phyloP scores from a whole-genome alignment of 2,113 vertebrate species.

The Leptodactylus fuscus region DNA sequence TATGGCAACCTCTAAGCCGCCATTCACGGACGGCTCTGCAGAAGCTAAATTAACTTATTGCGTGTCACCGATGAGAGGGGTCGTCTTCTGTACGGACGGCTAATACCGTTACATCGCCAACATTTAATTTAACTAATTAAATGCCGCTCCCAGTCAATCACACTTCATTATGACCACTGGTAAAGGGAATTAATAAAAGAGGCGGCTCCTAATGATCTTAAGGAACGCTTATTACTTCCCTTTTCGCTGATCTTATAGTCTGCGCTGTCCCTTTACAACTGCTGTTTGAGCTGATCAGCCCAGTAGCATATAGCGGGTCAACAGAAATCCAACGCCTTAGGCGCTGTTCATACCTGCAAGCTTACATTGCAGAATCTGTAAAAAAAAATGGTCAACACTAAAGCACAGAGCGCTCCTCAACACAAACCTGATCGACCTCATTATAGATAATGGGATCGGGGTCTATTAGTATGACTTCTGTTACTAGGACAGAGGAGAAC shows the following conservation, averaged over 20 bases:
- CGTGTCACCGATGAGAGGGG: slow-evolving; percentile 71
- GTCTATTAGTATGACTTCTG: too few species aligned
- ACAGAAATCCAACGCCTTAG: too few species aligned
- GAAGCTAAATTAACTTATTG: slow-evolving; percentile 74
- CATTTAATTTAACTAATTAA: slow-evolving; percentile 76
- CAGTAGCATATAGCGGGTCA: too few species aligned
- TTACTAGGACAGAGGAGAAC: too few species aligned
- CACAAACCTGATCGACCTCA: too few species aligned
- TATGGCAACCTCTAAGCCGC: slow-evolving; percentile 72
- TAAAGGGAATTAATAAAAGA: slow-evolving; percentile 71
- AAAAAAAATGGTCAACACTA: too few species aligned
- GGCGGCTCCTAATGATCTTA: slow-evolving; percentile 53
- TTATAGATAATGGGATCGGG: too few species aligned
- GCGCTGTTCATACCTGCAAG: too few species aligned
- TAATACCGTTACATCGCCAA: slow-evolving; percentile 70
- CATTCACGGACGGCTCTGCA: slow-evolving; percentile 69
- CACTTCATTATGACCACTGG: slow-evolving; percentile 69
- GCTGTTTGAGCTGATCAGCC: too few species aligned
- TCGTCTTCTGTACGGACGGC: slow-evolving; percentile 71
- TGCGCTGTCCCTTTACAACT: too few species aligned
- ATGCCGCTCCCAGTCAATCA: slow-evolving; percentile 73
- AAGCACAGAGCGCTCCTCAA: too few species aligned
- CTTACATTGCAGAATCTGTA: too few species aligned
- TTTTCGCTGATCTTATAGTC: background rate
- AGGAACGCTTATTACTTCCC: background rate